Conservation (phyloP, 1,140 invertebrate genomes). For the Hylyphantes graminicola region DNA sequence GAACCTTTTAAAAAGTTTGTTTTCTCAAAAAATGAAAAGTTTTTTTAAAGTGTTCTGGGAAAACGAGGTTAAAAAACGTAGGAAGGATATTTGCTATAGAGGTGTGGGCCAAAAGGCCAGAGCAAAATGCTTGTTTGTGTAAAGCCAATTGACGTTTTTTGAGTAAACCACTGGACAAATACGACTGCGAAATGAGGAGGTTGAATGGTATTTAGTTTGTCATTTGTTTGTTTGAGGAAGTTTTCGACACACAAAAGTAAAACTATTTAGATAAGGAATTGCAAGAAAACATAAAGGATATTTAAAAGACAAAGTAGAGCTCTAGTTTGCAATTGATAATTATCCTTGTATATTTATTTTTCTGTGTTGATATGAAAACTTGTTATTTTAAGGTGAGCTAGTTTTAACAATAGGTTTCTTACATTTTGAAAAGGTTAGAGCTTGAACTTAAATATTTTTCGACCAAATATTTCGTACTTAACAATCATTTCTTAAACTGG, state of each 20-base stretch:
- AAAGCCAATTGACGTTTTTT: neutral
- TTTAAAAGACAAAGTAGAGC: constrained; percentile 2
- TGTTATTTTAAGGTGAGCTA: too few species aligned
- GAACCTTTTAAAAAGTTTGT: too few species aligned
- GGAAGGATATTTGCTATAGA: neutral
- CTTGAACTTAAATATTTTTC: too few species aligned
- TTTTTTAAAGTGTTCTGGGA: constrained; percentile 5
- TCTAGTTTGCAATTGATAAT: too few species aligned
- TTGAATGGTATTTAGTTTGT: neutral
- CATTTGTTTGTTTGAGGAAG: constrained; percentile 8
- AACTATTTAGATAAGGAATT: neutral
- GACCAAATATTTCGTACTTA: too few species aligned
- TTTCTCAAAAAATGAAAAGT: neutral
- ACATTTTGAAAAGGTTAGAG: too few species aligned
- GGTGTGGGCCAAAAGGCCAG: constrained; percentile 26
- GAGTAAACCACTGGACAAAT: constrained; percentile 2
- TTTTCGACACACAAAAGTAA: neutral
- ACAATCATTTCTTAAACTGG: too few species aligned
- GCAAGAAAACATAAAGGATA: neutral
- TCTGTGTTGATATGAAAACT: too few species aligned
- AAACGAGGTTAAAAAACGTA: constrained; percentile 22
- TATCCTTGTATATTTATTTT: too few species aligned
- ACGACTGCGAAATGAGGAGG: neutral
- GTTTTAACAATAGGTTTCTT: too few species aligned
- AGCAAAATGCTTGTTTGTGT: neutral